Evolutionary conservation across 2,113 vertebrate species (phyloP), one percentile per base, ranked within the genome.

Genomic region (Lanius ludovicianus): DNA sequence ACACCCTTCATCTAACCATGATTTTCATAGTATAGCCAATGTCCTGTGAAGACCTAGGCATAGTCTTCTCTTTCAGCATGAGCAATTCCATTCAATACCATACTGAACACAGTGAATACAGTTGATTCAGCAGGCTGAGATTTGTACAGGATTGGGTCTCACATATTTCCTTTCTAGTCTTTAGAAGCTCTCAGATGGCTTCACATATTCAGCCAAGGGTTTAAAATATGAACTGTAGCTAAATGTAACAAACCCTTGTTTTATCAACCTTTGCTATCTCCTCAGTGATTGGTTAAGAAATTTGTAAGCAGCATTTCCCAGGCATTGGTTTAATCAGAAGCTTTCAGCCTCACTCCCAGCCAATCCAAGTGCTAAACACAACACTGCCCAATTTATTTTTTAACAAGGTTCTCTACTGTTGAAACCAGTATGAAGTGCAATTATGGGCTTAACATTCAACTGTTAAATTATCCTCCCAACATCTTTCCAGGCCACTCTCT

Each of bases 391-490:
- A 96, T 95, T 97, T 96, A 95, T 93, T 95, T 93, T 98, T 98
- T 97, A 97, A 97, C 95, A 97, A 98, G 96, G 81, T 95, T 93
- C 95, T 87, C 90, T 93, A 56, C 95, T 88, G 63, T 69, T 97
- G 95, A 97, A 97, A 95, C 52, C 95, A 89, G 93, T 95, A 89
- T 67, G 89, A 96, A 97, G 93, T 93, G 86, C 91, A 97, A 97
- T 98, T 98, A 98, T 81, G 79, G 90, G 96, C 84, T 84, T 96
- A 95, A 93, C 94, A 75, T 97, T 95, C 94, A 95, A 92, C 96
- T 90, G 87, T 97, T 97, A 97, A 97, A 97, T 97, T 93, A 95
- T 97, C 96, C 90, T 94, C 89, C 96, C 82, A 46, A 84, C 88
- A 89, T 97, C 96, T 96, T 97, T 95, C 91, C 75, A 93, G 94